Conservation (phyloP, 2,888 invertebrate genomes). For the Aethes cnicana region DNA sequence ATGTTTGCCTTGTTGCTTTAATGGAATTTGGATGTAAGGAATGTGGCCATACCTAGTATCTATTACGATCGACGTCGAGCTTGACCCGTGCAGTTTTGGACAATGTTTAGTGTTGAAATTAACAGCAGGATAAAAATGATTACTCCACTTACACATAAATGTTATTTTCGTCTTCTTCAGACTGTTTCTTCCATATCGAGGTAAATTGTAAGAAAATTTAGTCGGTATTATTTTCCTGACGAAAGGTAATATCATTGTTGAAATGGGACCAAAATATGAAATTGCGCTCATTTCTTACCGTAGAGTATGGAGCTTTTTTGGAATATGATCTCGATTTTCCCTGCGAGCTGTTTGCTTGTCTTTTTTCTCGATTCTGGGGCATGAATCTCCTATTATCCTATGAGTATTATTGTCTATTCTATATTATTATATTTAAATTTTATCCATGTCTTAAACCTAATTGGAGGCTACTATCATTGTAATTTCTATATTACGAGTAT, state of each 20-base stretch:
- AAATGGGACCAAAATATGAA: conserved; percentile 35
- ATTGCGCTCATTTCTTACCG: conserved; percentile 42
- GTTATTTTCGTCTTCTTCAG: conserved; percentile 16
- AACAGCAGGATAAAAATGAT: conserved; percentile 11
- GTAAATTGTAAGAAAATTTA: not conserved
- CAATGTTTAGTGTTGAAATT: conserved; percentile 12
- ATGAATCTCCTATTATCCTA: conserved; percentile 14
- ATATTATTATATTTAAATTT: conserved; percentile 16
- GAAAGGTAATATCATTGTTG: conserved; percentile 30
- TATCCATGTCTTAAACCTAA: conserved; percentile 17
- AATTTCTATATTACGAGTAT: conserved; percentile 36
- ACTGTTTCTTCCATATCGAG: conserved; percentile 20
- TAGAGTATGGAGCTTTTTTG: conserved; percentile 17
- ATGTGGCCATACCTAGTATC: conserved; percentile 9
- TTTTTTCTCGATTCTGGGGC: conserved; percentile 9
- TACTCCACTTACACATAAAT: conserved; percentile 15
- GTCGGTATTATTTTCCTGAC: conserved; percentile 17
- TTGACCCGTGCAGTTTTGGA: conserved; percentile 10
- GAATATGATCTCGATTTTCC: conserved; percentile 13
- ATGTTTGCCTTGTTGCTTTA: conserved; percentile 29
- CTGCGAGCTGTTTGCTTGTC: conserved; percentile 7
- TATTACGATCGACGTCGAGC: conserved; percentile 18
- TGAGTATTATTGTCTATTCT: conserved; percentile 26
- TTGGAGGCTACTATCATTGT: conserved; percentile 22
- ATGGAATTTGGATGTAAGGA: conserved; percentile 23